Evolutionary conservation across 2,888 invertebrate genomes (phyloP).

Genomic region (Heteromyza rotundicornis): DNA sequence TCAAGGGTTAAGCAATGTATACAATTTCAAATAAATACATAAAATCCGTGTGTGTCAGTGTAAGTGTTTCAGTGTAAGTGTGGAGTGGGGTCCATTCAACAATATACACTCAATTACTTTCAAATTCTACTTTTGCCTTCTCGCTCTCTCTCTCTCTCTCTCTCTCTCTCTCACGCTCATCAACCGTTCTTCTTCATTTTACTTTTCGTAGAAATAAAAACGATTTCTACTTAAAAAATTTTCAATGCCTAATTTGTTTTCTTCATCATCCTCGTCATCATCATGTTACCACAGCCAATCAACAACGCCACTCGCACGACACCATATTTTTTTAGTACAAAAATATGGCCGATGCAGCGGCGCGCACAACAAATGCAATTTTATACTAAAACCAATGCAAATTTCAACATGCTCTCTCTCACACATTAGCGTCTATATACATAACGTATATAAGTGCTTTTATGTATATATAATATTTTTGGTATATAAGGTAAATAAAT

Average conservation of each 20-base stretch:
- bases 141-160: conserved; percentile 13
- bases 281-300: conserved; percentile 13
- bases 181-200: conserved; percentile 1
- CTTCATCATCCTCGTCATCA: too few species aligned
- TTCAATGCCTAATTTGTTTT: not conserved
- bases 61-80: not conserved
- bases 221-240: not conserved
- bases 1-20: not conserved
- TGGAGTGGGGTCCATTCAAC: conserved; percentile 39
- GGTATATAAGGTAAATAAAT: too few species aligned
- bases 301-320: not conserved
- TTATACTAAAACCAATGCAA: not conserved
- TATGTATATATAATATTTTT: too few species aligned
- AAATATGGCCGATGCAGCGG: not conserved
- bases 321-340: conserved; percentile 1
- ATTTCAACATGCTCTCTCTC: not conserved
- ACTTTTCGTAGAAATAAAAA: conserved; percentile 27
- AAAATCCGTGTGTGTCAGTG: not conserved
- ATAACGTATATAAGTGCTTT: too few species aligned
- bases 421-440: too few species aligned
- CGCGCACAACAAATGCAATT: not conserved
- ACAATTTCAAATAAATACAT: too few species aligned
- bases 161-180: conserved; percentile 8
- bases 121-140: conserved; percentile 34
- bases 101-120: conserved; percentile 48